Conservation (phyloP, 2,797 vertebrate species). For the Pseudomugil tenellus region DNA sequence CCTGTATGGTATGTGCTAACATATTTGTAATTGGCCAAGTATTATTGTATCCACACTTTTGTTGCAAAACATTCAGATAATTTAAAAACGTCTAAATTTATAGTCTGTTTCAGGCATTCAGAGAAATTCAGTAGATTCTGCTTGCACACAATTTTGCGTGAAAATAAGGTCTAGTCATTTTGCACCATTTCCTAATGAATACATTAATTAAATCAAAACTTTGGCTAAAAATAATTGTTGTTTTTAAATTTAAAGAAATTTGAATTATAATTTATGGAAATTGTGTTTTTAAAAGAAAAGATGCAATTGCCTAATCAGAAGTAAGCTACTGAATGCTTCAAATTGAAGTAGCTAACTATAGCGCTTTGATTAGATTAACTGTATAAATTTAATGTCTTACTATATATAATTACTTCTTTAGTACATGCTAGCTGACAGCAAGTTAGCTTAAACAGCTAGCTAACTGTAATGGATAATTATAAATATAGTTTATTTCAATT, state of each 20-base stretch:
- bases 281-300: neutral
- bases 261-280: too few relatives aligned
- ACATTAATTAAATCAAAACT: neutral
- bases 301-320: neutral
- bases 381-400: too few relatives aligned
- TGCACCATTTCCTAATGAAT: neutral
- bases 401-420: neutral
- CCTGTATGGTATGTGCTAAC: too few relatives aligned
- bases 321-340: neutral
- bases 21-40: too few relatives aligned
- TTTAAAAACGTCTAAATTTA: too few relatives aligned
- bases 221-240: neutral
- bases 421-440: neutral
- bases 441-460: too few relatives aligned
- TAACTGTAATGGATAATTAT: neutral
- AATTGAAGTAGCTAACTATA: neutral
- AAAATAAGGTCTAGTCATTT: neutral
- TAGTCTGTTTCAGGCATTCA: too few relatives aligned
- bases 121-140: neutral
- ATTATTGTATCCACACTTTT: too few relatives aligned
- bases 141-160: too few relatives aligned
- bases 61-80: too few relatives aligned
- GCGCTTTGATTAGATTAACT: too few relatives aligned
- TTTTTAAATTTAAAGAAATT: neutral
- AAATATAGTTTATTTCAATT: neutral